A percentile compares a stretch with the other conserved stretches of the same genome.
These are phyloP conservation scores for Chiloscyllium punctatum DNA, from an alignment of 2,797 vertebrate species.

Conservation along the genomic window DNA sequence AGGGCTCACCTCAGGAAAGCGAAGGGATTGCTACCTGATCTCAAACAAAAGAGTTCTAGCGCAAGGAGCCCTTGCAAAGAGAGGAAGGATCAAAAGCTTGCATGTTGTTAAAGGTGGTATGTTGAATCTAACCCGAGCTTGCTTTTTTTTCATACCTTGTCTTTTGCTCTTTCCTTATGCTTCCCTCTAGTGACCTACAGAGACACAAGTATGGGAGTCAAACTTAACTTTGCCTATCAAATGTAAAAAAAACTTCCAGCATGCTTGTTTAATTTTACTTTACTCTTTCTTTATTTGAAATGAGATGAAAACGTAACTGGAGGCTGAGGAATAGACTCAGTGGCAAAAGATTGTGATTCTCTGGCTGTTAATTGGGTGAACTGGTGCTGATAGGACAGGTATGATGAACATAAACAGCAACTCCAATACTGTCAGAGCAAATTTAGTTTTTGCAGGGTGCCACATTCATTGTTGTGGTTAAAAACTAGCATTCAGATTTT, in stretches of 20 bases:
- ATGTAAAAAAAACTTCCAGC: slow-evolving; percentile 70
- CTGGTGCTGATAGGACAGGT: not conserved
- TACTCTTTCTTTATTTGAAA: slow-evolving; percentile 75
- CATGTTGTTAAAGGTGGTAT: not conserved
- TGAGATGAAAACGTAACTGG: slow-evolving; percentile 86
- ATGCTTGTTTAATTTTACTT: slow-evolving; percentile 62
- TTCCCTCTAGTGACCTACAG: slow-evolving; percentile 99
- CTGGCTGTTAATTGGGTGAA: not conserved
- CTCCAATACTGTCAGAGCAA: not conserved
- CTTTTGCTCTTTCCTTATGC: slow-evolving; percentile 84
- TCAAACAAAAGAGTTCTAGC: not conserved
- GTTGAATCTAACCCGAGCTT: slow-evolving; percentile 24
- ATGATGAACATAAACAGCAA: not conserved
- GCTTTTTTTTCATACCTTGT: slow-evolving; percentile 79
- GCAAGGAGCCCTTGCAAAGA: not conserved
- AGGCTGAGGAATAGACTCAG: slow-evolving; percentile 87
- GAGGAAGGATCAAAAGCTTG: not conserved
- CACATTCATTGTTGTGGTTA: not conserved
- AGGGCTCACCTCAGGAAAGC: not conserved
- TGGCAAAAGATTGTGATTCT: slow-evolving; percentile 82
- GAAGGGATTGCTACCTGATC: not conserved
- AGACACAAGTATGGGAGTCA: slow-evolving; percentile 99
- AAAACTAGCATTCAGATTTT: not conserved
- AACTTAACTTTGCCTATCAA: slow-evolving; percentile 99
- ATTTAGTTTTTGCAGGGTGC: not conserved